phyloP scores from a whole-genome alignment of 1,140 invertebrate genomes.

The Drosophila nigrodunni region DNA sequence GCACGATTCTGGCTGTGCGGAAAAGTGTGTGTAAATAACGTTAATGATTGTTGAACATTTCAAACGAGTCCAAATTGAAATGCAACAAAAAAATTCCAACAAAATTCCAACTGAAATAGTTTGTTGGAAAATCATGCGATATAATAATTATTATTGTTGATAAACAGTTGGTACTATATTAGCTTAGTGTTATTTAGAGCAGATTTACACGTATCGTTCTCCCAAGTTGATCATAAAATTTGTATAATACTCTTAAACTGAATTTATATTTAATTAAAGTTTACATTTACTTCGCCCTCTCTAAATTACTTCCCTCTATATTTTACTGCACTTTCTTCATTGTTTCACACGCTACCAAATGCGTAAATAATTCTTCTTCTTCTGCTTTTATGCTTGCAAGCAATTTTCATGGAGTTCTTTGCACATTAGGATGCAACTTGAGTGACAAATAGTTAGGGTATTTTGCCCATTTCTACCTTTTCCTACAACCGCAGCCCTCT shows the following conservation, averaged over 20 bases:
- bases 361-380: constrained; percentile 23
- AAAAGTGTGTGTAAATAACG: constrained; percentile 63
- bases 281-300: too few relatives aligned
- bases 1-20: constrained; percentile 15
- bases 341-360: constrained; percentile 12
- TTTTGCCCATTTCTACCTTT: constrained; percentile 3
- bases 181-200: too few relatives aligned
- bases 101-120: not conserved
- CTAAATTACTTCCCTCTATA: too few relatives aligned
- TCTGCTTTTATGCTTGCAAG: constrained; percentile 24
- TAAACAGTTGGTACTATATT: too few relatives aligned
- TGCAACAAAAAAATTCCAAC: not conserved
- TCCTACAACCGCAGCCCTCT: not conserved
- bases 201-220: too few relatives aligned
- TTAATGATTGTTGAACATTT: constrained; percentile 72
- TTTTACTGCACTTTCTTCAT: not conserved
- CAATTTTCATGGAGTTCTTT: constrained; percentile 25
- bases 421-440: constrained; percentile 29
- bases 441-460: constrained; percentile 46
- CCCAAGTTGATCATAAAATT: too few relatives aligned
- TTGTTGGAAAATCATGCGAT: too few relatives aligned
- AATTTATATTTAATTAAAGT: too few relatives aligned
- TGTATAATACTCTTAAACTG: too few relatives aligned
- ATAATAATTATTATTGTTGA: too few relatives aligned
- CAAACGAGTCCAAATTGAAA: constrained; percentile 25